Percentiles rank a stretch among this genome's conserved stretches.
Conservation (phyloP, 2,888 invertebrate genomes). For the Chymomyza fuscimana region DNA sequence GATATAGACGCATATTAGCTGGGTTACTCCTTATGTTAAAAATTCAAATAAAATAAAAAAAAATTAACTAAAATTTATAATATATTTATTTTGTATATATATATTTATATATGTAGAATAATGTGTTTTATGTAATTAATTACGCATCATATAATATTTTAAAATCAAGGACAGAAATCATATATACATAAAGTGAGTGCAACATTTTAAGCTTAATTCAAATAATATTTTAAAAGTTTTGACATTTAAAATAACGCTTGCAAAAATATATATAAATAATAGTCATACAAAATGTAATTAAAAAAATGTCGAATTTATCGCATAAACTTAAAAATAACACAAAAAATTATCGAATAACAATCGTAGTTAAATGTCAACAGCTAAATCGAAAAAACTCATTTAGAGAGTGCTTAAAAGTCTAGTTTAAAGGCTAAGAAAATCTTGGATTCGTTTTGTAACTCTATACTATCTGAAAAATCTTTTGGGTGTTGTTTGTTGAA, state of each 20-base stretch:
- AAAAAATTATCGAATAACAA: slow-evolving; percentile 25
- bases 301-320: slow-evolving; percentile 33
- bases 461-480: too few species aligned
- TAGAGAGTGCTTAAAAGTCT: too few species aligned
- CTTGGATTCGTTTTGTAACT: too few species aligned
- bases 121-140: slow-evolving; percentile 41
- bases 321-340: slow-evolving; percentile 31
- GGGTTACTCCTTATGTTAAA: slow-evolving; percentile 21
- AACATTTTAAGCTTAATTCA: slow-evolving; percentile 1
- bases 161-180: slow-evolving; percentile 13
- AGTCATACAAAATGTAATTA: slow-evolving; percentile 12
- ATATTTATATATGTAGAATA: slow-evolving; percentile 21
- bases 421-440: too few species aligned
- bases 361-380: slow-evolving; percentile 30
- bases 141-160: slow-evolving; percentile 41
- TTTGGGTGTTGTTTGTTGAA: too few species aligned
- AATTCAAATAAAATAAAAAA: slow-evolving; percentile 29
- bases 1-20: slow-evolving; percentile 34
- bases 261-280: slow-evolving; percentile 1
- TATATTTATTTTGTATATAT: slow-evolving; percentile 53
- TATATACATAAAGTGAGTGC: slow-evolving; percentile 9
- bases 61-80: slow-evolving; percentile 48
- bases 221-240: slow-evolving; percentile 1
- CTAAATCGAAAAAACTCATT: neutral
- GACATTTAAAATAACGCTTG: slow-evolving; percentile 1